A percentile compares a stretch with the other conserved stretches of the same genome.
These are phyloP conservation scores for Cerceris ruficornis DNA, from an alignment of 2,888 invertebrate genomes.

Conservation along the genomic window DNA sequence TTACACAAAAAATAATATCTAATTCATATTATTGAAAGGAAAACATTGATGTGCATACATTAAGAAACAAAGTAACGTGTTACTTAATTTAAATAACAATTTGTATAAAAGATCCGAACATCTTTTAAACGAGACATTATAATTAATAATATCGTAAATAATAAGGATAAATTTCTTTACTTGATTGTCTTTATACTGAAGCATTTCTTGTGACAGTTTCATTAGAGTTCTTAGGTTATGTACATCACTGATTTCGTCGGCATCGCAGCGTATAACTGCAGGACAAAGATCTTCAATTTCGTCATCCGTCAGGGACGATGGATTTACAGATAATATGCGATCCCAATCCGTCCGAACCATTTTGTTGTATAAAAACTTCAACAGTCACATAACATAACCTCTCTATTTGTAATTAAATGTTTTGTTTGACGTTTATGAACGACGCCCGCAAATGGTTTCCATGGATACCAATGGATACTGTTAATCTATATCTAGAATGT, in stretches of 20 bases:
- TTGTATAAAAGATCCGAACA: too few species aligned
- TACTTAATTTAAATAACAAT: too few species aligned
- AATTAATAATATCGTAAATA: not conserved
- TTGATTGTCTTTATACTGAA: constrained; percentile 88
- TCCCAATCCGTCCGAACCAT: constrained; percentile 73
- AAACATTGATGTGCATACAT: too few species aligned
- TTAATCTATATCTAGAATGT: not conserved
- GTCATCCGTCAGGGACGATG: constrained; percentile 82
- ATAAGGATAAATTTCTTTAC: constrained; percentile 76
- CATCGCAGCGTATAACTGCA: constrained; percentile 85
- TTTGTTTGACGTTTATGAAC: constrained; percentile 28
- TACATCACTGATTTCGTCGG: constrained; percentile 84
- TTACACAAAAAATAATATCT: not conserved
- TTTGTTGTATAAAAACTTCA: constrained; percentile 25
- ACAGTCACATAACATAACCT: constrained; percentile 17
- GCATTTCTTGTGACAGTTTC: constrained; percentile 86
- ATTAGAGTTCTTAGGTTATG: constrained; percentile 84
- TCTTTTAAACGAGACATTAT: too few species aligned
- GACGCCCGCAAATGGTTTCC: constrained; percentile 26
- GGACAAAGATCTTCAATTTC: constrained; percentile 87
- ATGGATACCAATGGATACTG: constrained; percentile 39
- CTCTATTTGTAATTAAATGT: not conserved
- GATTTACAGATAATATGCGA: constrained; percentile 68
- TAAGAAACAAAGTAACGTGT: too few species aligned
- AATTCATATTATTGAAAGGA: not conserved